Base-by-base conservation (phyloP, 2,888 invertebrate species). In the Fragum whitleyi region DNA sequence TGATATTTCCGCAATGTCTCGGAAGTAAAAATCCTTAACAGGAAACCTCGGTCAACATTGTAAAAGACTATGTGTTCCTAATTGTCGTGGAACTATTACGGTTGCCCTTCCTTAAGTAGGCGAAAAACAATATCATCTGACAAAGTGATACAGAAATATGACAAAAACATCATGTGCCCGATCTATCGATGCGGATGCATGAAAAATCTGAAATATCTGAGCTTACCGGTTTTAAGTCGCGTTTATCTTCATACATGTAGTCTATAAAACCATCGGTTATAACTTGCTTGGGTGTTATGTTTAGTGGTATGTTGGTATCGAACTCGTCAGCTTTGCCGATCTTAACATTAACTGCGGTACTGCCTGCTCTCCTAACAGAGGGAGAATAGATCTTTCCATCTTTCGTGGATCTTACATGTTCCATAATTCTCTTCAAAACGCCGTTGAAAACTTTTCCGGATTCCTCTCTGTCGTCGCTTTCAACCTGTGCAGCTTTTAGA, bases 261-360 rank as follows among this genome's bases (percentile, higher is more conserved):
- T 23, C 36, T 5, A 78, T n/a, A 1, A 6, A 36, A 11, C 78
- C 78, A 36, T 59, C 36, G 16, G 73, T 73, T 11, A 26, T 3
- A 1, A 74, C 23, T 1, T 69, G 42, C n/a, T 1, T 39, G 1
- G 70, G 55, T 9, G 23, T 26, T 11, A 78, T 42, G 51, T 78
- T 78, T 51, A 81, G 28, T 23, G 67, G 61, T 16, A 78, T 78
- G 42, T 78, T 81, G 14, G 68, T 78, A 36, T 81, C 81, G 55
- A 81, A 81, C 69, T 81, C 81, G 29, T 81, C 78, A 21, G 81
- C 74, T 51, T 75, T 81, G 1, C 81, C 78, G 14, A 81, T 81
- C 61, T 81, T 81, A 1, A 78, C 74, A 9, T 78, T 78, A 0
- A 75, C 75, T 2, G 81, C 78, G 39, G 53, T 21, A 53, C 81